These are phyloP conservation scores for Bombus pyrosoma DNA, from an alignment of 1,140 invertebrate species.

Conservation along the genomic window DNA sequence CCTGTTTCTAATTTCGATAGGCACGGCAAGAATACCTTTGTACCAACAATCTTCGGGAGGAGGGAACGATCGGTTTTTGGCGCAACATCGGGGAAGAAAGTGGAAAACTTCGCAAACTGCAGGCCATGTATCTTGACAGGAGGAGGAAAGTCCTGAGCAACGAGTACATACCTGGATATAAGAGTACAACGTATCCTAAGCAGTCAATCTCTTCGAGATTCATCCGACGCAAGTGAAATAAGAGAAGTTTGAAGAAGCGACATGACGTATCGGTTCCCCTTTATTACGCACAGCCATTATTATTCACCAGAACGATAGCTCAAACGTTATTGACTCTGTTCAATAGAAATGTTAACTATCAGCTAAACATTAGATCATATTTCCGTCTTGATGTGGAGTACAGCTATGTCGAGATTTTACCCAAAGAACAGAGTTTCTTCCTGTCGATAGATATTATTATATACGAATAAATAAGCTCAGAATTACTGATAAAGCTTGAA, in stretches of 20 bases:
- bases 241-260: background rate
- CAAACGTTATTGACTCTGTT: background rate
- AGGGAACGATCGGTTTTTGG: conserved; percentile 64
- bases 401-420: background rate
- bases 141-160: conserved; percentile 64
- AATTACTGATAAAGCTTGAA: no score
- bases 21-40: conserved; percentile 73
- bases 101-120: conserved; percentile 66
- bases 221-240: background rate
- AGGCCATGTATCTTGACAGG: conserved; percentile 74
- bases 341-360: conserved; percentile 4
- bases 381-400: conserved; percentile 17
- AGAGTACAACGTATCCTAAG: conserved; percentile 41
- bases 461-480: background rate
- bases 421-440: no score
- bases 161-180: conserved; percentile 76
- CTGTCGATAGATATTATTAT: background rate
- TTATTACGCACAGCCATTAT: background rate
- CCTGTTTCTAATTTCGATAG: conserved; percentile 70
- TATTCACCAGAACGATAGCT: conserved; percentile 13
- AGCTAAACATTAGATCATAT: conserved; percentile 6
- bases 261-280: background rate
- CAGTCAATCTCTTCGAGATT: background rate
- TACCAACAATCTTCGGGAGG: conserved; percentile 70
- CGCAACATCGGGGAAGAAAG: conserved; percentile 63